Base-by-base conservation (phyloP, 2,113 vertebrate genomes). In the Oncorhynchus nerka region DNA sequence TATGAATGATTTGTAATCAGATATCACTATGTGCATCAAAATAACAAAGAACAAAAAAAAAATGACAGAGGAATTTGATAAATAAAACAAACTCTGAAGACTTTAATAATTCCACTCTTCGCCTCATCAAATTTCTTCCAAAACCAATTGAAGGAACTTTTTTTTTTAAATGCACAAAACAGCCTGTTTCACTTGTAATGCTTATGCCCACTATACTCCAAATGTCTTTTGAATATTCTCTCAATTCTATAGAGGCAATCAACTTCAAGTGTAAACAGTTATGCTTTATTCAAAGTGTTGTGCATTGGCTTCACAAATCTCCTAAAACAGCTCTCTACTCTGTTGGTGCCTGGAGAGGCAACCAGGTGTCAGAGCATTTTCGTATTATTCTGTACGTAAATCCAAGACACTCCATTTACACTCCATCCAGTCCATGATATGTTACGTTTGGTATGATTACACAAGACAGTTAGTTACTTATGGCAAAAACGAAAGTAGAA, bases 271-370 rank as follows among this genome's bases (percentile, higher is more conserved):
- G 68, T 74, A 80, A 73, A 83, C 39, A 34, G 71, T 75, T 71
- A 73, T 71, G 74, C 78, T 79, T 85, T 76, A 75, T 80, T 83
- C 75, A 76, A 75, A 72, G 48, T 34, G 65, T 79, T 75, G 39
- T 9, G 39, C 8, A 39, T 39, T 39, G 39, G 39, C 39, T 9
- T 39, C 7, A 8, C 39, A 39, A 39, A 45, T 76, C 62, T 68
- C 32, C 77, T 74, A 75, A 81, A 75, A 75, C 62, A 9, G 32
- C 51, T 19, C 15, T 70, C 65, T 70, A 55, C 22, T 62, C n/a
- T 68, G 71, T 73, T 76, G 68, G 65, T 68, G 76, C 73, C 80
- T 81, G 77, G 64, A 80, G 64, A 45, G 39, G 39, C 9, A 45
- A 3, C 39, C 9, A 2, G 39, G 39, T 45, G 39, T 45, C 39